These are phyloP conservation scores for Erethizon dorsatum DNA, from an alignment of 2,797 vertebrate genomes.

Conservation along the genomic window DNA sequence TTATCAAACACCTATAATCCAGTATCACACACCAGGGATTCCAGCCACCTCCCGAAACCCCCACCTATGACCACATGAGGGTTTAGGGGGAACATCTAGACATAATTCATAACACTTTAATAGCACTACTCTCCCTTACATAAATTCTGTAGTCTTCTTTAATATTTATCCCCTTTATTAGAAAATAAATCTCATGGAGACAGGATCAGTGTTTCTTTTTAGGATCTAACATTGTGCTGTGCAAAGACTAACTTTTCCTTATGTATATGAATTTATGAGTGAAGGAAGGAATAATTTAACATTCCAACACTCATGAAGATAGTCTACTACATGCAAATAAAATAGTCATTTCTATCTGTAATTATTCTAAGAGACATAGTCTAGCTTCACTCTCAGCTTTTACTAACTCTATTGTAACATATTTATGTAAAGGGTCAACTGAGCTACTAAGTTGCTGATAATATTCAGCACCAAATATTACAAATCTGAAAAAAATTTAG, in stretches of 20 bases:
- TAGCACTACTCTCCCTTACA: fast-evolving
- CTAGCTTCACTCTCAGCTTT: not conserved
- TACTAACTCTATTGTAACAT: not conserved
- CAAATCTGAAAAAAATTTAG: not conserved
- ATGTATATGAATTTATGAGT: not conserved
- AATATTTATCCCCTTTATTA: not conserved
- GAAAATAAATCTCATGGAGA: not conserved
- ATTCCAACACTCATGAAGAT: not conserved
- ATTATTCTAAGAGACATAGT: not conserved
- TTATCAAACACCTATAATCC: not conserved
- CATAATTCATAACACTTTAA: not conserved
- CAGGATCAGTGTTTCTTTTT: not conserved
- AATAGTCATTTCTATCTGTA: not conserved
- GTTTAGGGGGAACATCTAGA: not conserved
- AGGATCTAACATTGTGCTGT: not conserved
- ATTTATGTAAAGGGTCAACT: not conserved
- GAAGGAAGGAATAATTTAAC: not conserved
- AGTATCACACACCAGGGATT: not conserved
- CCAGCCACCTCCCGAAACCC: not conserved
- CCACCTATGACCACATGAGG: not conserved
- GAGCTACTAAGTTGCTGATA: not conserved
- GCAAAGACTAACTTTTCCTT: not conserved
- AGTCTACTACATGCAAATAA: not conserved
- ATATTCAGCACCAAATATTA: not conserved
- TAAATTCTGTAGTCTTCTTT: not conserved